Conservation (phyloP, 2,888 invertebrate species). For the Atethmia centrago region DNA sequence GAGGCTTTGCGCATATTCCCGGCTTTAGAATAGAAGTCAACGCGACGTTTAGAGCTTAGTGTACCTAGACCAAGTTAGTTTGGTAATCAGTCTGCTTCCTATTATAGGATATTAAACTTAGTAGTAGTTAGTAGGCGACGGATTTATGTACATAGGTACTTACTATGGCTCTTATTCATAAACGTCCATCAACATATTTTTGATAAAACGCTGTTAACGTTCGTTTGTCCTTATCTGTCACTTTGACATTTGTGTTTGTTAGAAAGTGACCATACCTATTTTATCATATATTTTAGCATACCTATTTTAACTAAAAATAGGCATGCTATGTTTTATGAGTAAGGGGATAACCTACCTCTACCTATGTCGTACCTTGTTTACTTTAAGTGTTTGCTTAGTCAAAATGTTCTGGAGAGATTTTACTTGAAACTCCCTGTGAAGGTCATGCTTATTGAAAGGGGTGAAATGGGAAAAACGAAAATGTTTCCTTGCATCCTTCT, state of each 20-base stretch:
- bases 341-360: no score
- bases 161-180: no score
- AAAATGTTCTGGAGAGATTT: slow-evolving; percentile 36
- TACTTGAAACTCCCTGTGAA: slow-evolving; percentile 26
- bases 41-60: neutral
- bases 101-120: slow-evolving; percentile 31
- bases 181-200: no score
- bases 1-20: slow-evolving; percentile 10
- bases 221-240: no score
- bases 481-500: no score
- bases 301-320: no score
- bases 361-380: slow-evolving; percentile 7
- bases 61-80: slow-evolving; percentile 18
- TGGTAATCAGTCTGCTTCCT: slow-evolving; percentile 22
- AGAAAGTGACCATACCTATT: no score
- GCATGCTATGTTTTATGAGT: no score
- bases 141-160: slow-evolving; percentile 14
- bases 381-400: slow-evolving; percentile 12
- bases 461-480: neutral
- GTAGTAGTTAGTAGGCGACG: neutral
- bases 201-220: no score
- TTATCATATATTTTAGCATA: no score
- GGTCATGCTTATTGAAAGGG: neutral
- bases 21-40: slow-evolving; percentile 21
- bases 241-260: no score